Conservation (phyloP, 1,140 invertebrate genomes). For the Eriosoma lanigerum region DNA sequence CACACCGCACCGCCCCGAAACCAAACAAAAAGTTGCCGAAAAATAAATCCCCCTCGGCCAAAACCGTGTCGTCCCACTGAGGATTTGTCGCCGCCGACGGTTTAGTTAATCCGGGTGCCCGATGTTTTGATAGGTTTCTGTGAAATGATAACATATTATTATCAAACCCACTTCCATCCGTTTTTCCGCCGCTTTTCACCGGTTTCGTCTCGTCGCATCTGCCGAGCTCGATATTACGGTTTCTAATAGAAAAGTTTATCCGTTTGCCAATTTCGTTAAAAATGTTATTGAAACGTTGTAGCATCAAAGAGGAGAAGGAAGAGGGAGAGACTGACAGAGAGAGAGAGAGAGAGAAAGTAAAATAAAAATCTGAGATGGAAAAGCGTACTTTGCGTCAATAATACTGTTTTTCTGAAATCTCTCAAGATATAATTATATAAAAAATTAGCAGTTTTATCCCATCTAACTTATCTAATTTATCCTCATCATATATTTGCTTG, state of each 20-base stretch:
- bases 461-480: too few relatives aligned
- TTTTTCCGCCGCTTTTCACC: not conserved
- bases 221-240: not conserved
- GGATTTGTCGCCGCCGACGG: constrained; percentile 40
- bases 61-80: not conserved
- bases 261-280: not conserved
- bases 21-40: constrained; percentile 29
- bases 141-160: constrained; percentile 33
- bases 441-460: too few relatives aligned
- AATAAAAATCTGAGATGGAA: too few relatives aligned
- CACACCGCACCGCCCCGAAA: not conserved
- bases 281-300: not conserved
- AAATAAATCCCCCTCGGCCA: constrained; percentile 10
- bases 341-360: too few relatives aligned
- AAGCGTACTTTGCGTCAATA: too few relatives aligned
- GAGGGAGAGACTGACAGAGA: not conserved
- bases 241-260: constrained; percentile 22
- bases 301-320: not conserved
- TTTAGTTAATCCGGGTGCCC: constrained; percentile 23
- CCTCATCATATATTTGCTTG: too few relatives aligned
- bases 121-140: constrained; percentile 46
- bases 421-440: too few relatives aligned
- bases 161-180: not conserved
- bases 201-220: constrained; percentile 15
- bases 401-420: too few relatives aligned